Conservation (phyloP, 2,113 vertebrate genomes). For the Alligator sinensis region DNA sequence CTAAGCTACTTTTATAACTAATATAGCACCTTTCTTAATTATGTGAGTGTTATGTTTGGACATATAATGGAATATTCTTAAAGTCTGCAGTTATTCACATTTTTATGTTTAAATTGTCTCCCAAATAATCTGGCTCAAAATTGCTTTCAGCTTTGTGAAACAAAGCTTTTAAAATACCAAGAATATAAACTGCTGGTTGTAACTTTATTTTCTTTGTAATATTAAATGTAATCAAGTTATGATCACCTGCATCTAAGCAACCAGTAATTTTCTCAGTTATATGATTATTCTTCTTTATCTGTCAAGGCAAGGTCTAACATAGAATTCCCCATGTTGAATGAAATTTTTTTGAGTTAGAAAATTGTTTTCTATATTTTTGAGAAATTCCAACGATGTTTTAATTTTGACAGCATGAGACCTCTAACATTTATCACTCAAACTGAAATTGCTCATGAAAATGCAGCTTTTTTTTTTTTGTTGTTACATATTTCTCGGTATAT, state of each 20-base stretch:
- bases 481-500: not conserved
- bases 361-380: not conserved
- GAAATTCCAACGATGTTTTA: not conserved
- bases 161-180: not conserved
- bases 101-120: conserved; percentile 46
- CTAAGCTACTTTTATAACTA: not conserved
- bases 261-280: not conserved
- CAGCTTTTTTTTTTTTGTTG: not conserved
- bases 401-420: not conserved
- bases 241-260: not conserved
- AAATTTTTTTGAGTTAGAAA: not conserved
- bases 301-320: not conserved
- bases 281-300: conserved; percentile 15
- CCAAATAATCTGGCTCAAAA: conserved; percentile 3
- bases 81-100: conserved; percentile 28
- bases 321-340: not conserved
- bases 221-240: conserved; percentile 42
- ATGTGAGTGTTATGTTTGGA: not conserved
- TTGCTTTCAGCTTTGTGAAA: conserved; percentile 58
- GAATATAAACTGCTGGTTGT: conserved; percentile 17
- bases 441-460: not conserved
- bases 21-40: not conserved
- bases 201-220: not conserved
- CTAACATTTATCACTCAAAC: not conserved
- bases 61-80: conserved; percentile 22